Conservation (phyloP, 2,888 invertebrate species). For the Harpagoxenus sublaevis region DNA sequence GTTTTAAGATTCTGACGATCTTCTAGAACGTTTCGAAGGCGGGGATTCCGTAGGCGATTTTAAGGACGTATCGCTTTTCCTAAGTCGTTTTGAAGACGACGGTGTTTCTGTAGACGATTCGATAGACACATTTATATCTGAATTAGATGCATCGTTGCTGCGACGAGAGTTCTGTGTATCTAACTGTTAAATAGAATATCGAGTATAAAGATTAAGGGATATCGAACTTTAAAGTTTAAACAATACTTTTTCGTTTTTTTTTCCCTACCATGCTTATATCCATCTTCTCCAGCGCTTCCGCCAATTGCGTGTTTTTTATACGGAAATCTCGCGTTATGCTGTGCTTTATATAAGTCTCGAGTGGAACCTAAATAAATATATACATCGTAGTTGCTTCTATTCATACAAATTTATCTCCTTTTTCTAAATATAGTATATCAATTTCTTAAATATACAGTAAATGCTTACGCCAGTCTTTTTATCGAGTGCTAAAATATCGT, state of each 20-base stretch:
- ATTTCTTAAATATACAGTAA: slow-evolving; percentile 15
- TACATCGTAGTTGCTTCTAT: neutral
- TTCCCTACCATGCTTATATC: slow-evolving; percentile 80
- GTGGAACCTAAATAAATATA: slow-evolving; percentile 76
- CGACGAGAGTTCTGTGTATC: slow-evolving; percentile 38
- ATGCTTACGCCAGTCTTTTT: slow-evolving; percentile 88
- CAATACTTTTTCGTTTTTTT: neutral
- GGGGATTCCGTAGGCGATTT: neutral
- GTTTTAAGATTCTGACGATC: slow-evolving; percentile 7
- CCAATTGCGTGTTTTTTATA: slow-evolving; percentile 87
- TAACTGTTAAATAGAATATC: slow-evolving; percentile 42
- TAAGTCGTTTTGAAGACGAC: slow-evolving; percentile 11
- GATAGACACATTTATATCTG: neutral
- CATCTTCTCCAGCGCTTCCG: slow-evolving; percentile 87
- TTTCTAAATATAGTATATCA: neutral
- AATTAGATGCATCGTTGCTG: neutral
- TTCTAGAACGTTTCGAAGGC: slow-evolving; percentile 14
- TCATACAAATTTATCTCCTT: slow-evolving; percentile 27
- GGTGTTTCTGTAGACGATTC: neutral
- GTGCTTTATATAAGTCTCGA: slow-evolving; percentile 88
- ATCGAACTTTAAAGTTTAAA: neutral
- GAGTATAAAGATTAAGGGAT: slow-evolving; percentile 11
- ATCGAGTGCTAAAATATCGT: slow-evolving; percentile 88
- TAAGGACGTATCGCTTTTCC: neutral
- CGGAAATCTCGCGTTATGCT: slow-evolving; percentile 90